Percentiles rank a stretch among this genome's conserved stretches.
Evolutionary conservation across 2,797 vertebrate genomes (phyloP).

Genomic region (Clamator glandarius): DNA sequence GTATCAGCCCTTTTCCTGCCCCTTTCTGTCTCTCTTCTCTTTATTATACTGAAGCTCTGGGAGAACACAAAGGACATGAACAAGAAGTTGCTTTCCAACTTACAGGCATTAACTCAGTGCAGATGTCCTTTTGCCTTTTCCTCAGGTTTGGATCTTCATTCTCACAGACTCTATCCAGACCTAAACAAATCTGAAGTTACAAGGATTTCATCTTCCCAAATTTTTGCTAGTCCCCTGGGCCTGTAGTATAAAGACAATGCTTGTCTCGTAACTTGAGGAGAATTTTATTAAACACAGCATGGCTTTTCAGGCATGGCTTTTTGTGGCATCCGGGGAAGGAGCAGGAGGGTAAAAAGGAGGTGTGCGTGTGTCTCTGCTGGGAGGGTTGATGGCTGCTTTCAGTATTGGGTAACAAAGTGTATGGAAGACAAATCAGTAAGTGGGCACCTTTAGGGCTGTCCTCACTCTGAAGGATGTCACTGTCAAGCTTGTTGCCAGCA

Average conservation of each 20-base stretch:
- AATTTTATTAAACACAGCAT: neutral
- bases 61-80: neutral
- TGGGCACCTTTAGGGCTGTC: neutral
- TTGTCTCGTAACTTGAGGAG: neutral
- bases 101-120: neutral
- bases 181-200: neutral
- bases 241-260: neutral
- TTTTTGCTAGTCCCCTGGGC: neutral
- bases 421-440: neutral
- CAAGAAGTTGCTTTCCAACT: neutral
- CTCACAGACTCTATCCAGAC: neutral
- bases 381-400: neutral
- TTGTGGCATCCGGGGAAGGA: neutral
- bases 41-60: neutral
- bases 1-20: neutral
- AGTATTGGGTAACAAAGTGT: neutral
- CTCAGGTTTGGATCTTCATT: neutral
- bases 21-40: neutral
- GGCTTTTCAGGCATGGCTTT: neutral
- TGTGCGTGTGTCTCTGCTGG: neutral
- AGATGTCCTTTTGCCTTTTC: neutral
- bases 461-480: neutral
- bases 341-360: neutral
- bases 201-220: neutral
- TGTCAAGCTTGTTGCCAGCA: neutral